phyloP scores from a whole-genome alignment of 2,888 invertebrate genomes.

The Acleris emargana region DNA sequence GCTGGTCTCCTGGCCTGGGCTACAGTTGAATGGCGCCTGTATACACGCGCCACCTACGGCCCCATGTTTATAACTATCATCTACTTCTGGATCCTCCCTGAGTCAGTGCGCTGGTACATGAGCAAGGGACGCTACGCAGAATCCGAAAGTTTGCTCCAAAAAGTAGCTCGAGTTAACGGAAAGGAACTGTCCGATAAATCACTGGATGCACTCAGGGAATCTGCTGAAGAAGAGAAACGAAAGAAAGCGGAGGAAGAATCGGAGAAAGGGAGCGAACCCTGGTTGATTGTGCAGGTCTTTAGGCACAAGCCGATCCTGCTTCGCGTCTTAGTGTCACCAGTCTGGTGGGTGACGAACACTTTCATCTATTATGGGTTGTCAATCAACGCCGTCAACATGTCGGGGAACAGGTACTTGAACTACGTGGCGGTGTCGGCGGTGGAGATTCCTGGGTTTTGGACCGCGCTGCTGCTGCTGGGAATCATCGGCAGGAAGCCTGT shows the following conservation, averaged over 20 bases:
- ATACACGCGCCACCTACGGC: conserved; percentile 86
- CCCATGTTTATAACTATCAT: conserved; percentile 86
- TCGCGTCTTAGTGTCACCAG: conserved; percentile 61
- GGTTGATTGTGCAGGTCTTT: conserved; percentile 62
- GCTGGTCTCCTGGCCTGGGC: conserved; percentile 87
- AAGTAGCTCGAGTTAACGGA: conserved; percentile 85
- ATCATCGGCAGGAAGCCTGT: conserved; percentile 84
- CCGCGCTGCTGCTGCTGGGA: conserved; percentile 84
- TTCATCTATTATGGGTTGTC: conserved; percentile 88
- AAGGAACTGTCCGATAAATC: conserved; percentile 59
- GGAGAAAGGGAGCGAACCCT: conserved; percentile 52
- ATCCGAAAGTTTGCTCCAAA: conserved; percentile 84
- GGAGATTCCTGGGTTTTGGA: conserved; percentile 87
- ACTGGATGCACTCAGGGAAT: conserved; percentile 50
- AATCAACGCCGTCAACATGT: conserved; percentile 85
- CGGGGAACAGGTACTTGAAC: conserved; percentile 86
- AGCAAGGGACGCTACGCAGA: conserved; percentile 86
- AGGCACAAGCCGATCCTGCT: conserved; percentile 55
- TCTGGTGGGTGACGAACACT: conserved; percentile 86
- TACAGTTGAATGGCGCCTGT: conserved; percentile 86
- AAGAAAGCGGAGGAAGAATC: conserved; percentile 46
- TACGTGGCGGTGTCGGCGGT: conserved; percentile 84
- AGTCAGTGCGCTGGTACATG: conserved; percentile 90
- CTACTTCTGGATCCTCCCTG: conserved; percentile 87
- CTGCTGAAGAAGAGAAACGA: conserved; percentile 51